Evolutionary conservation across 2,888 invertebrate species (phyloP), one percentile per base, ranked within the genome.

Genomic region (Harpalus rubripes): DNA sequence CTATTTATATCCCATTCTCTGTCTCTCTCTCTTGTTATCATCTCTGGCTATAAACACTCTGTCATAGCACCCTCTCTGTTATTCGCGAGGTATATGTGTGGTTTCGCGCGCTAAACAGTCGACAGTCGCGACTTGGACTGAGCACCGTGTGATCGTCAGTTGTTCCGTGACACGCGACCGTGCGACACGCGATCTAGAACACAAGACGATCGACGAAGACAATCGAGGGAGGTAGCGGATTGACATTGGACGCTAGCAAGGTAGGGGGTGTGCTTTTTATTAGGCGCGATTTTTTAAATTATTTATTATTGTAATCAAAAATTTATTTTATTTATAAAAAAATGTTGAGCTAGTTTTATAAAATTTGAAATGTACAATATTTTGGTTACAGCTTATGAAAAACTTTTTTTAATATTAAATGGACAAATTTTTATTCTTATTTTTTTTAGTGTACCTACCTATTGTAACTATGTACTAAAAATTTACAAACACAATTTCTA

Each of bases 121-220:
- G 41, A 74, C 72, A 74, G 72, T 74, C 44, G 41, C 72, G 72
- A 68, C 39, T 68, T 68, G 68, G 68, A 68, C 68, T 22, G 39
- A 39, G 44, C 18, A 44, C 44, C 16, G 39, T 16, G 68, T 41
- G 41, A 68, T 68, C n/a, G 68, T 74, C 72, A 74, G 72, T 74
- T 74, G 72, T 74, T 74, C 41, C 72, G 72, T 44, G 72, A 44
- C 72, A 41, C 72, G 72, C 72, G 72, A 74, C 16, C 44, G 72
- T 74, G 41, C 41, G 72, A 74, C 72, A 74, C 72, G 72, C 41
- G 72, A 74, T 74, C 41, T 74, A 74, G 72, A 74, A 41, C 72
- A 72, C 12, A 63, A 8, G 10, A 18, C 41, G 16, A 16, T 5
- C 44, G 41, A 74, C 39, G 15, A 22, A 59, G n/a, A 15, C 26